Evolutionary conservation across 92 coral and sea anemone species (phyloP).

Genomic region (Phenganax stokvisi): DNA sequence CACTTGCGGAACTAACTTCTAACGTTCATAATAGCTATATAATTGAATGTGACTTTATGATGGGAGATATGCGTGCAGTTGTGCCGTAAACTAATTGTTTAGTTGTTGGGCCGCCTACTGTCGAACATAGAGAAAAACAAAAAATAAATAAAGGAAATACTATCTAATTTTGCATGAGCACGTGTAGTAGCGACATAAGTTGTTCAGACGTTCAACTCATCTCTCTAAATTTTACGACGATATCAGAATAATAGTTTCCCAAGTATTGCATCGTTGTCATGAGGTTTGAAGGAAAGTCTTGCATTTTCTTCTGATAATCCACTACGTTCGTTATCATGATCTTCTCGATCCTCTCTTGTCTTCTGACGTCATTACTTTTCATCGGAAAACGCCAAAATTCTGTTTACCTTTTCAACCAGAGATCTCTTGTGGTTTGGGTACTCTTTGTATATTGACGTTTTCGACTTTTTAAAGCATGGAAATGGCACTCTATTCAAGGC

Average conservation of each 20-base stretch:
- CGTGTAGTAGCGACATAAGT: too few relatives aligned
- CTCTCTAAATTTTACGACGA: neutral
- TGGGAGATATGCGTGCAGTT: too few relatives aligned
- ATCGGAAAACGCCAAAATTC: neutral
- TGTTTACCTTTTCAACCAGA: neutral
- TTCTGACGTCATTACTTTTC: neutral
- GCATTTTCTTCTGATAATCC: neutral
- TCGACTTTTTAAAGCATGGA: neutral
- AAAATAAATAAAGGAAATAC: too few relatives aligned
- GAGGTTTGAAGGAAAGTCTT: neutral
- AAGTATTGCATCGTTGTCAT: too few relatives aligned
- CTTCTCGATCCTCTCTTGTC: neutral
- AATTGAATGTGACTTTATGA: too few relatives aligned
- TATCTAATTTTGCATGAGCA: too few relatives aligned
- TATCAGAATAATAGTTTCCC: neutral
- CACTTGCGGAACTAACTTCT: too few relatives aligned
- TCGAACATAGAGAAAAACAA: too few relatives aligned
- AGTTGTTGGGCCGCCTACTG: too few relatives aligned
- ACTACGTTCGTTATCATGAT: neutral
- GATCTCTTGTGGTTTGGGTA: constrained; percentile 4
- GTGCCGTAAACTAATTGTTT: too few relatives aligned
- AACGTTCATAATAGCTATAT: too few relatives aligned
- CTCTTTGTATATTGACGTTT: neutral
- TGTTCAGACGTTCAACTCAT: neutral
- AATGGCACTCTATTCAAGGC: neutral